Percentiles rank a stretch among this genome's conserved stretches.
Conservation (phyloP, 2,888 invertebrate genomes). For the Punctoribates punctum region DNA sequence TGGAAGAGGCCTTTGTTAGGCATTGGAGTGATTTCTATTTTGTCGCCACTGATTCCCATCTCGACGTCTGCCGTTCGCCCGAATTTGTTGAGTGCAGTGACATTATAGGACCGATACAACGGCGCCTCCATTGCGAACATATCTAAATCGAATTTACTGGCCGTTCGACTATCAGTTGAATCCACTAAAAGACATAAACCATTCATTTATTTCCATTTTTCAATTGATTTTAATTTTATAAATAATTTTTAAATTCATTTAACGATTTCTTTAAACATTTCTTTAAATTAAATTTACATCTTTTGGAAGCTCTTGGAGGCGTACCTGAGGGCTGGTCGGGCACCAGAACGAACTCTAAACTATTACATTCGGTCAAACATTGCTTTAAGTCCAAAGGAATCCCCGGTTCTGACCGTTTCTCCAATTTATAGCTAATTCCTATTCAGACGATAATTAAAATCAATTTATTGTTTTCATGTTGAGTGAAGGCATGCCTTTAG, state of each 20-base stretch:
- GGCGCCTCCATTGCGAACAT: conserved; percentile 73
- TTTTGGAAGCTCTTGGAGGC: neutral
- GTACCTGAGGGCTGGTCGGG: conserved; percentile 49
- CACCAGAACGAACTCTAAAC: conserved; percentile 54
- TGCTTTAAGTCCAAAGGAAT: conserved; percentile 52
- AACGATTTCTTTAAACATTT: too few relatives aligned
- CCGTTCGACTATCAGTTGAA: neutral
- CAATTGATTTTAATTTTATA: neutral
- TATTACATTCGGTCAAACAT: conserved; percentile 52
- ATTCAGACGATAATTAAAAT: neutral
- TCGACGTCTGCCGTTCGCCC: conserved; percentile 77
- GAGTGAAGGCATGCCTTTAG: conserved; percentile 39
- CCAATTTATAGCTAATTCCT: conserved; percentile 54
- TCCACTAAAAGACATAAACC: neutral
- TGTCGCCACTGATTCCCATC: conserved; percentile 78
- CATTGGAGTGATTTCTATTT: conserved; percentile 83
- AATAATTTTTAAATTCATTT: neutral
- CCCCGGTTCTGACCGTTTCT: conserved; percentile 53
- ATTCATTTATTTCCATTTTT: neutral
- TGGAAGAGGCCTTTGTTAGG: conserved; percentile 58
- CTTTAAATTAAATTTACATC: too few relatives aligned
- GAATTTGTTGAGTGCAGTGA: conserved; percentile 73
- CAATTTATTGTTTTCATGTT: neutral
- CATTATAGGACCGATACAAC: conserved; percentile 74
- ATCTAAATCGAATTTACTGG: conserved; percentile 45